These are phyloP conservation scores for Coreius guichenoti DNA, from an alignment of 2,797 vertebrate species.

Conservation along the genomic window DNA sequence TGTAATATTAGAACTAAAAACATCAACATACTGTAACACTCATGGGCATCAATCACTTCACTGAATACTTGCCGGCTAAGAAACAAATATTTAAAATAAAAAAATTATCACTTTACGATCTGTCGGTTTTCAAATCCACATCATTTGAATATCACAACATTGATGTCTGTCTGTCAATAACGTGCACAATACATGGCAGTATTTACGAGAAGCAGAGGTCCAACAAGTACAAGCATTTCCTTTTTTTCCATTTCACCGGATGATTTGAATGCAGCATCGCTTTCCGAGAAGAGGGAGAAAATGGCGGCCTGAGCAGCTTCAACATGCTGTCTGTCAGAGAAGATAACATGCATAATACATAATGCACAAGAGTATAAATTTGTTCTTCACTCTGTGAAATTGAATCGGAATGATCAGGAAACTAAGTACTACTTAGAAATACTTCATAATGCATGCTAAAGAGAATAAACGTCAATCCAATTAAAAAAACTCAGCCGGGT, in stretches of 20 bases:
- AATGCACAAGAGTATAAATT: neutral
- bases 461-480: neutral
- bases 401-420: neutral
- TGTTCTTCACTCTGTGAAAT: neutral
- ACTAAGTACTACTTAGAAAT: neutral
- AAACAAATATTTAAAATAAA: neutral
- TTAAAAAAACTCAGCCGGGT: neutral
- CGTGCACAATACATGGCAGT: neutral
- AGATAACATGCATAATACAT: too few species aligned
- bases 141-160: neutral
- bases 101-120: neutral
- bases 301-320: too few species aligned
- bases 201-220: neutral
- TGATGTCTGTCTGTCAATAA: neutral
- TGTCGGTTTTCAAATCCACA: neutral
- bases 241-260: too few species aligned
- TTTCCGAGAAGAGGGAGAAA: too few species aligned
- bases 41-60: neutral
- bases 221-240: too few species aligned
- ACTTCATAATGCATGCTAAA: neutral
- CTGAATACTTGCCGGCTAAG: neutral
- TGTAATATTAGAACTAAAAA: neutral
- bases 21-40: neutral
- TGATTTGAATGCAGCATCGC: too few species aligned
- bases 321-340: too few species aligned